Percentiles rank a stretch among this genome's conserved stretches.
Evolutionary conservation across 2,888 invertebrate genomes (phyloP).

Genomic region (Cheilosia urbana): DNA sequence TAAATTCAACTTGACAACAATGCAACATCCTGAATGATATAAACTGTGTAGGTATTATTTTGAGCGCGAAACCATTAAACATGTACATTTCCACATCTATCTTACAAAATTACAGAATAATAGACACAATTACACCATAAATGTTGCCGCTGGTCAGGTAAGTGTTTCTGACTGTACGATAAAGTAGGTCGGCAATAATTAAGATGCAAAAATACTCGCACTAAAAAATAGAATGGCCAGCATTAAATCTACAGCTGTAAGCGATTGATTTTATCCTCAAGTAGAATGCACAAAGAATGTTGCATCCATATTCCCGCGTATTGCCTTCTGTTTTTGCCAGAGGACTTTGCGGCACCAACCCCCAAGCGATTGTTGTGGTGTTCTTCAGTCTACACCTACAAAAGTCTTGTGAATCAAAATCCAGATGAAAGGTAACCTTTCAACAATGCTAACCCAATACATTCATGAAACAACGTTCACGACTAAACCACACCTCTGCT

Average conservation of each 20-base stretch:
- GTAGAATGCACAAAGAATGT: no score
- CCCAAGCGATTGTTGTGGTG: no score
- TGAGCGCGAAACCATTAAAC: not conserved
- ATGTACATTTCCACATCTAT: conserved; percentile 1
- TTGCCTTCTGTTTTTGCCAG: no score
- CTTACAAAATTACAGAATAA: conserved; percentile 11
- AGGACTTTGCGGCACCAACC: no score
- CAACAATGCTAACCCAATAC: not conserved
- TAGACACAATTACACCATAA: conserved; percentile 8
- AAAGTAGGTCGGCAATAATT: conserved; percentile 6
- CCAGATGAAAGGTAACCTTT: not conserved
- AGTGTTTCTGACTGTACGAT: not conserved
- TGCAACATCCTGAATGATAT: no score
- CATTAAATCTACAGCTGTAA: no score
- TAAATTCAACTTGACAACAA: no score
- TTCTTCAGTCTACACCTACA: no score
- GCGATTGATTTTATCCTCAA: no score
- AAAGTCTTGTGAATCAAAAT: conserved; percentile 8
- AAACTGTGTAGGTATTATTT: not conserved
- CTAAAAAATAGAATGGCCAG: no score
- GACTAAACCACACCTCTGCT: conserved; percentile 54
- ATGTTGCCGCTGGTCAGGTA: not conserved
- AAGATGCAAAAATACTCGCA: conserved; percentile 6
- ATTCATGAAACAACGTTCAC: conserved; percentile 40
- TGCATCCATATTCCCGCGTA: no score